A percentile compares a stretch with the other conserved stretches of the same genome.
Conservation (phyloP, 2,113 vertebrate species). For the Ammodytes dubius region DNA sequence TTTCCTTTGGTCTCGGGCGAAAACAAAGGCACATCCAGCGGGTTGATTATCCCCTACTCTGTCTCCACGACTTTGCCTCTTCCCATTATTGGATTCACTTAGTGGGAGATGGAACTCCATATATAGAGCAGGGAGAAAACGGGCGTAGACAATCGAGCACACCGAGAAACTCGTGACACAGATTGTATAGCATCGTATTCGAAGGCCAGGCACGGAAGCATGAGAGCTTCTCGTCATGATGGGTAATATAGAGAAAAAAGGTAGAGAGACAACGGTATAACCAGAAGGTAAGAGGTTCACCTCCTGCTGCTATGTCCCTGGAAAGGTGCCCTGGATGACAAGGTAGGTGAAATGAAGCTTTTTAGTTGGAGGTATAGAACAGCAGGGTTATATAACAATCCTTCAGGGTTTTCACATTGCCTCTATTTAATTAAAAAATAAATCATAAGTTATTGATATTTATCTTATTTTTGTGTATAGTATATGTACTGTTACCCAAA, state of each 20-base stretch:
- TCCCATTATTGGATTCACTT: constrained; percentile 74
- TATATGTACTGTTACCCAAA: neutral
- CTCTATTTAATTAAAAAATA: constrained; percentile 3
- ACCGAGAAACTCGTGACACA: constrained; percentile 22
- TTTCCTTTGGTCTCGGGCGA: constrained; percentile 60
- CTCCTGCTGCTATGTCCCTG: constrained; percentile 20
- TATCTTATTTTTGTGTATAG: neutral
- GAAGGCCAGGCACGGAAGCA: constrained; percentile 37
- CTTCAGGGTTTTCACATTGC: neutral
- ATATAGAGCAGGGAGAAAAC: constrained; percentile 57
- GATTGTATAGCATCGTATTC: constrained; percentile 41
- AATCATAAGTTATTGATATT: no score
- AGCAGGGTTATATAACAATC: neutral
- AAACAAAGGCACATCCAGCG: constrained; percentile 61
- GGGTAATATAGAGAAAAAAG: constrained; percentile 54
- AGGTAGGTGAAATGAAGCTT: neutral
- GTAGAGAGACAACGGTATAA: constrained; percentile 46
- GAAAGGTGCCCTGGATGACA: constrained; percentile 14
- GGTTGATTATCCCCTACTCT: constrained; percentile 59
- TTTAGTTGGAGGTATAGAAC: neutral
- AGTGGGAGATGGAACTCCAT: constrained; percentile 57
- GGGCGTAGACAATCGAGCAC: constrained; percentile 49
- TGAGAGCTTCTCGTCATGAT: constrained; percentile 36
- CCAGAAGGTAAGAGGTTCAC: constrained; percentile 30
- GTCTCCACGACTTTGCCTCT: constrained; percentile 24